These are phyloP conservation scores for Mormyrus lacerda DNA, from an alignment of 2,113 vertebrate genomes.

Conservation along the genomic window DNA sequence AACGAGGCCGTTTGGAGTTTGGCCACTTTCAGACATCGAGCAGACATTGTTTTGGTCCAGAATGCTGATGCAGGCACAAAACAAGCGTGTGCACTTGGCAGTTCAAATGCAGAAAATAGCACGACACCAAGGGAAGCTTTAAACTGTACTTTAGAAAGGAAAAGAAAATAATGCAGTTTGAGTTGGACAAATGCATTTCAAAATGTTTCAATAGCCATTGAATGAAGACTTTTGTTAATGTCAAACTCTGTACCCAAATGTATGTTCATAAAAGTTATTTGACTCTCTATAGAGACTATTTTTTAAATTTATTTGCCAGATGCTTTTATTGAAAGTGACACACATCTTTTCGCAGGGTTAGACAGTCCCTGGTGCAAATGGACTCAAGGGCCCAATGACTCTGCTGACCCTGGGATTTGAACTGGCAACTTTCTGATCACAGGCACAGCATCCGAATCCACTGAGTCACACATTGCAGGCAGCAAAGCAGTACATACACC, in stretches of 20 bases:
- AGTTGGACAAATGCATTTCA: background rate
- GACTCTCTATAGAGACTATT: background rate
- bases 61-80: slow-evolving; percentile 1
- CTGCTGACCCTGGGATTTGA: background rate
- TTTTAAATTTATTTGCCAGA: background rate
- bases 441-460: background rate
- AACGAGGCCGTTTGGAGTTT: background rate
- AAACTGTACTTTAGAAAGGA: background rate
- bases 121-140: background rate
- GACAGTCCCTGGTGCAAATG: background rate
- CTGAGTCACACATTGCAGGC: background rate
- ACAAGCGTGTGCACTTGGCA: background rate
- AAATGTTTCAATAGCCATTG: background rate
- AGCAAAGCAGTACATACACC: background rate
- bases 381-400: background rate
- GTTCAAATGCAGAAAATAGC: background rate
- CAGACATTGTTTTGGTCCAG: background rate
- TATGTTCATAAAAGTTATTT: background rate
- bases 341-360: background rate
- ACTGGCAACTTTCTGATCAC: background rate
- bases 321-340: background rate
- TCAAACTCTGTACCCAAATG: background rate
- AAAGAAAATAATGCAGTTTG: background rate
- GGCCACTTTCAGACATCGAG: background rate
- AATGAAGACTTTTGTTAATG: background rate